phyloP scores from a whole-genome alignment of 2,113 vertebrate genomes.

The Theristicus caerulescens region DNA sequence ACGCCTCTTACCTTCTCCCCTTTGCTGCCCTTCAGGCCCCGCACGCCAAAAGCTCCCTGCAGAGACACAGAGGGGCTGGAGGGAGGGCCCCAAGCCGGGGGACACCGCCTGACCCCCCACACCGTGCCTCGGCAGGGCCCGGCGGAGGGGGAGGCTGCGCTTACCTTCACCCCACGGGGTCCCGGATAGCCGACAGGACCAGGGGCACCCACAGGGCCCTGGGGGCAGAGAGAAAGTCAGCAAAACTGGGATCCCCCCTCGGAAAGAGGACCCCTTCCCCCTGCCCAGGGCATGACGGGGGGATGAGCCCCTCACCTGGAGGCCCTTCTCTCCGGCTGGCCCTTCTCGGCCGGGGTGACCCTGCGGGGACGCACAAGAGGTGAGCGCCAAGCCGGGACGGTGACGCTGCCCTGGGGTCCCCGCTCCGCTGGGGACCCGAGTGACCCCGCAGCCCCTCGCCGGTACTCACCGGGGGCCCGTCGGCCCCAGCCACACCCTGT shows the following conservation, averaged over 20 bases:
- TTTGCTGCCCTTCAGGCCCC: conserved; percentile 90
- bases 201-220: conserved; percentile 82
- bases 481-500: conserved; percentile 82
- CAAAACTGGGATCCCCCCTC: neutral
- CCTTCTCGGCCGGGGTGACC: conserved; percentile 93
- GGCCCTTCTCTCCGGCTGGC: conserved; percentile 87
- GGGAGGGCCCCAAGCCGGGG: neutral
- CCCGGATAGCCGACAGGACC: conserved; percentile 90
- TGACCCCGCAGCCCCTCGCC: neutral
- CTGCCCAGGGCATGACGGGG: fast-evolving
- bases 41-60: conserved; percentile 87
- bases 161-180: conserved; percentile 89
- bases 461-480: conserved; percentile 85
- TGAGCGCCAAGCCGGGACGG: neutral
- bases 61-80: neutral
- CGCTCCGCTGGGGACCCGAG: fast-evolving
- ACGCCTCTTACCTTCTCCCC: conserved; percentile 83
- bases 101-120: neutral
- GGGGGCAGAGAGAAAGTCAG: neutral
- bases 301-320: conserved; percentile 74
- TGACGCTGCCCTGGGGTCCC: neutral
- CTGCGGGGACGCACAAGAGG: conserved; percentile 55
- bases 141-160: neutral
- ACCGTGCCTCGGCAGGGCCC: no score
- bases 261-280: neutral